These are phyloP conservation scores for Trichomalopsis sarcophagae DNA, from an alignment of 1,140 invertebrate species.

Conservation along the genomic window DNA sequence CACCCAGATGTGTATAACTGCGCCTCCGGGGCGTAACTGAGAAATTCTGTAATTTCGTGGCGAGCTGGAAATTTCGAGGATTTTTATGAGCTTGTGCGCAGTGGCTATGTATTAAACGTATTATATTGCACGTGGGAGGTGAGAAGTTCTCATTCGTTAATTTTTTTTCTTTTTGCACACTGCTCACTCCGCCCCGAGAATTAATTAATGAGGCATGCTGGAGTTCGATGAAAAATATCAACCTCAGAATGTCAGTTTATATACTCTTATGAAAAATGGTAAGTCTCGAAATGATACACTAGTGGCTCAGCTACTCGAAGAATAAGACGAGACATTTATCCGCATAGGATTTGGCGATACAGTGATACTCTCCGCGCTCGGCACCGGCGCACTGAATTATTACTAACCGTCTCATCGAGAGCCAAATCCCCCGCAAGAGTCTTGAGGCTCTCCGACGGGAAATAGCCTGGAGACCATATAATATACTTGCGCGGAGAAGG, in stretches of 20 bases:
- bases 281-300: too few relatives aligned
- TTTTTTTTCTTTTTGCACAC: too few relatives aligned
- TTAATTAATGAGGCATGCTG: too few relatives aligned
- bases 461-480: not conserved
- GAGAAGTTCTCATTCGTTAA: too few relatives aligned
- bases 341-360: constrained; percentile 50
- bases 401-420: constrained; percentile 51
- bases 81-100: not conserved
- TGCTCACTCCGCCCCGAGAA: too few relatives aligned
- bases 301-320: not conserved
- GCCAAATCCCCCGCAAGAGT: constrained; percentile 34
- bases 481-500: not conserved
- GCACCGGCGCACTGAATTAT: constrained; percentile 62
- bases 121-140: too few relatives aligned
- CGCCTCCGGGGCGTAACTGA: constrained; percentile 24
- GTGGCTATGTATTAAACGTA: not conserved
- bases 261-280: too few relatives aligned
- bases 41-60: constrained; percentile 32
- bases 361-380: not conserved
- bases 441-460: constrained; percentile 8
- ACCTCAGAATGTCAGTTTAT: too few relatives aligned
- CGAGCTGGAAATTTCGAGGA: constrained; percentile 1
- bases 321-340: not conserved
- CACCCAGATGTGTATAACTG: not conserved
- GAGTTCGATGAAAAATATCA: too few relatives aligned